Percentiles rank a stretch among this genome's conserved stretches.
Evolutionary conservation across 2,888 invertebrate genomes (phyloP).

Genomic region (Trichogramma dendrolimi): DNA sequence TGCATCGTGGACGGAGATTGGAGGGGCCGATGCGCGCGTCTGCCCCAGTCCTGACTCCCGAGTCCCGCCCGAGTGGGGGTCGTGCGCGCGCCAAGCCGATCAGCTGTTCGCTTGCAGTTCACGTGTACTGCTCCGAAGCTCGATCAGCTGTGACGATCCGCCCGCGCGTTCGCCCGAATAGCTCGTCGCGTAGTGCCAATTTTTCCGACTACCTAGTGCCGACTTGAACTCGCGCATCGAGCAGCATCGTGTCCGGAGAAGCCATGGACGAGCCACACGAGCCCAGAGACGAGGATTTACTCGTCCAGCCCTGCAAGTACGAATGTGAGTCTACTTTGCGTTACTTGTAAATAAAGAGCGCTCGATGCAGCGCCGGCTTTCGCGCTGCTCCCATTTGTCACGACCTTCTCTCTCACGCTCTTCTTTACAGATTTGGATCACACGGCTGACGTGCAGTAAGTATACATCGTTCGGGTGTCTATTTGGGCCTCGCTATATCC

Average conservation of each 20-base stretch:
- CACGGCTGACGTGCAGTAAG: slow-evolving; percentile 98
- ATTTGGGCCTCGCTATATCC: too few relatives aligned
- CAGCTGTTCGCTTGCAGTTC: slow-evolving; percentile 1
- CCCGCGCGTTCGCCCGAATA: background rate
- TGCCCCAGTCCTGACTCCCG: too few relatives aligned
- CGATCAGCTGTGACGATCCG: background rate
- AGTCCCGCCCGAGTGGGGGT: too few relatives aligned
- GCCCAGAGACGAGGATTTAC: slow-evolving; percentile 62
- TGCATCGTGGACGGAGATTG: too few relatives aligned
- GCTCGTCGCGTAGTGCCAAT: background rate
- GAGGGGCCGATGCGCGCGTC: too few relatives aligned
- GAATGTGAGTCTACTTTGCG: slow-evolving; percentile 65
- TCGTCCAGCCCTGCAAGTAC: slow-evolving; percentile 67
- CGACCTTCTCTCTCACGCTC: slow-evolving; percentile 1
- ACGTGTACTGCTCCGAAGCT: background rate
- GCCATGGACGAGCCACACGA: slow-evolving; percentile 38
- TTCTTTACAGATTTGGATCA: slow-evolving; percentile 83
- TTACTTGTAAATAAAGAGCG: background rate
- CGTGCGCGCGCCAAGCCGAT: background rate
- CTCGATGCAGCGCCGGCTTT: background rate
- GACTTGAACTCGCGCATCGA: slow-evolving; percentile 11
- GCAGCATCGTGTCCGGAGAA: slow-evolving; percentile 1
- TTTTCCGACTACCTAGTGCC: background rate
- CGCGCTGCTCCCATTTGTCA: too few relatives aligned
- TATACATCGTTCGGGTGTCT: slow-evolving; percentile 37